Percentiles rank a stretch among this genome's conserved stretches.
Conservation (phyloP, 2,113 vertebrate species). For the Alosa alosa region DNA sequence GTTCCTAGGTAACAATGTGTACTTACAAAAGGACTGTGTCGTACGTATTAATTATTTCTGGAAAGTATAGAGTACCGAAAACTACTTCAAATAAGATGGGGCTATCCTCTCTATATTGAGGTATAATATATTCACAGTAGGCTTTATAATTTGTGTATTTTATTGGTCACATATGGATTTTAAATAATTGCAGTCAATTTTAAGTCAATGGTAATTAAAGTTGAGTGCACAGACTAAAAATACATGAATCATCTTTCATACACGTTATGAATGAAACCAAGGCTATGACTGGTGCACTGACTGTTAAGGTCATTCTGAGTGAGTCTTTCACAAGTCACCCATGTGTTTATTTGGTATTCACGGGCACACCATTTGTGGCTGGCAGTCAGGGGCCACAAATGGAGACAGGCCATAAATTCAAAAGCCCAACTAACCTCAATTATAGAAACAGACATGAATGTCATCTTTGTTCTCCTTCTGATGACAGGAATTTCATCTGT, state of each 20-base stretch:
- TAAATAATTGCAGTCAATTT: neutral
- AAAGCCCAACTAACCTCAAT: conserved; percentile 56
- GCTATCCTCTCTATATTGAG: neutral
- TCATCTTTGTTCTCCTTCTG: conserved; percentile 60
- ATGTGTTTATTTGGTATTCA: conserved; percentile 39
- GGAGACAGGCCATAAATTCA: conserved; percentile 40
- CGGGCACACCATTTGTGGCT: conserved; percentile 26
- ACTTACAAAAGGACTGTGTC: neutral
- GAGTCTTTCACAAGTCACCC: conserved; percentile 44
- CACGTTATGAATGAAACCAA: neutral
- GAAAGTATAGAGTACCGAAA: neutral
- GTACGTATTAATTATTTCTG: neutral
- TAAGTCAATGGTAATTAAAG: neutral
- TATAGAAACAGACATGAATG: conserved; percentile 61
- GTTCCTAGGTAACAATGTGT: neutral
- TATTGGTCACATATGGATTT: conserved; percentile 10
- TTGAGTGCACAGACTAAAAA: neutral
- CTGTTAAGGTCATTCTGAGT: conserved; percentile 1
- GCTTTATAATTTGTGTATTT: conserved; percentile 5
- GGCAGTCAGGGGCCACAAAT: conserved; percentile 37
- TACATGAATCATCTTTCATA: neutral
- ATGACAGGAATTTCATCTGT: conserved; percentile 64
- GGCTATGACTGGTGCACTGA: neutral
- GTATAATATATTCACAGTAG: neutral
- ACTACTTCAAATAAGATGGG: neutral